Evolutionary conservation across 2,113 vertebrate genomes (phyloP).

Genomic region (Sprattus sprattus): DNA sequence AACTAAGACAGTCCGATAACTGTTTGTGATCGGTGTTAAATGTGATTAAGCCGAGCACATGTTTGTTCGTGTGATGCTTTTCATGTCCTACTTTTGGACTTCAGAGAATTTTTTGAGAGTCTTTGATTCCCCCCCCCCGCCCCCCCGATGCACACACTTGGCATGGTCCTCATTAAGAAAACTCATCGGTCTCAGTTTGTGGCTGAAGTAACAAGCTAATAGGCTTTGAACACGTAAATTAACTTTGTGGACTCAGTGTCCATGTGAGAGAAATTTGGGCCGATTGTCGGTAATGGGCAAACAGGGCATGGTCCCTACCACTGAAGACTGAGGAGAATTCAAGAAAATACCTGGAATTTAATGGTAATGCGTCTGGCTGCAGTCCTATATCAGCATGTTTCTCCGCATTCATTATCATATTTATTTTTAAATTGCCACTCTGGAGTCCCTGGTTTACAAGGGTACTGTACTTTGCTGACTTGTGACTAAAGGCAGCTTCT

Average conservation of each 20-base stretch:
- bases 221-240: constrained; percentile 41
- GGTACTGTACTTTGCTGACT: constrained; percentile 15
- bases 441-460: constrained; percentile 8
- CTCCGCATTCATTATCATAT: constrained; percentile 13
- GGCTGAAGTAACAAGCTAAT: constrained; percentile 19
- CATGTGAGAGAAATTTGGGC: constrained; percentile 29
- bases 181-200: constrained; percentile 33
- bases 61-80: constrained; percentile 18
- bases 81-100: constrained; percentile 26
- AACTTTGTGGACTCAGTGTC: constrained; percentile 21
- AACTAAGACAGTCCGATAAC: background rate
- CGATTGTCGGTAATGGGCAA: constrained; percentile 22
- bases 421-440: constrained; percentile 12
- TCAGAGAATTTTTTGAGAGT: constrained; percentile 32
- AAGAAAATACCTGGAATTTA: background rate
- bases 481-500: constrained; percentile 4
- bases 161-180: constrained; percentile 3
- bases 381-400: constrained; percentile 12
- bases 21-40: background rate
- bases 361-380: background rate
- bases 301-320: constrained; percentile 1
- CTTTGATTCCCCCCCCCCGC: background rate
- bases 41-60: constrained; percentile 12
- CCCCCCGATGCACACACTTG: background rate
- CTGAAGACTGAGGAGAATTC: background rate